These are phyloP conservation scores for Drosophila triauraria DNA, from an alignment of 1,140 invertebrate species.

Conservation along the genomic window DNA sequence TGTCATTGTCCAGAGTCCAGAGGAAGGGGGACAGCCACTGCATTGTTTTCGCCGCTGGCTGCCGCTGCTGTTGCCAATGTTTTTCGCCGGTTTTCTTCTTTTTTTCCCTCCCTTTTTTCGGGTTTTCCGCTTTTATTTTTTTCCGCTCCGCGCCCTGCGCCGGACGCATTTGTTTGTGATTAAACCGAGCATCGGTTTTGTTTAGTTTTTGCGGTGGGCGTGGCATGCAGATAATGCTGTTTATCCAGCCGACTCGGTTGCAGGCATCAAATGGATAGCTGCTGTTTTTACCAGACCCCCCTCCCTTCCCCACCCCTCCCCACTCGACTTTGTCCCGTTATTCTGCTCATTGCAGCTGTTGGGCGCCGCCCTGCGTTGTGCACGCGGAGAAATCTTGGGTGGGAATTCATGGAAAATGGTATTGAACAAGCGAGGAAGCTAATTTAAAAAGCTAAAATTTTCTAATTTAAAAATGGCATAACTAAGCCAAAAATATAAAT, in stretches of 20 bases:
- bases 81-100: not conserved
- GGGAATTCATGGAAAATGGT: no score
- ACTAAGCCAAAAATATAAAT: no score
- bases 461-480: no score
- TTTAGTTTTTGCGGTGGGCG: constrained; percentile 60
- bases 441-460: no score
- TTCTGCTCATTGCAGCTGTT: not conserved
- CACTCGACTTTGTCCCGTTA: not conserved
- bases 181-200: constrained; percentile 66
- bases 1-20: constrained; percentile 57
- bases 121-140: not conserved
- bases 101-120: not conserved
- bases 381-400: no score
- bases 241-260: constrained; percentile 34
- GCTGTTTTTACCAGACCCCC: not conserved
- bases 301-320: no score
- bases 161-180: constrained; percentile 77
- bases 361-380: no score
- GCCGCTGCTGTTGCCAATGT: not conserved
- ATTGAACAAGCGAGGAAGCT: no score
- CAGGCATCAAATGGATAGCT: constrained; percentile 31
- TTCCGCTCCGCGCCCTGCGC: constrained; percentile 31
- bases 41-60: constrained; percentile 33
- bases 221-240: constrained; percentile 49
- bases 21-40: not conserved